Conservation (phyloP, 2,797 vertebrate species). For the Apogon hyalosoma region DNA sequence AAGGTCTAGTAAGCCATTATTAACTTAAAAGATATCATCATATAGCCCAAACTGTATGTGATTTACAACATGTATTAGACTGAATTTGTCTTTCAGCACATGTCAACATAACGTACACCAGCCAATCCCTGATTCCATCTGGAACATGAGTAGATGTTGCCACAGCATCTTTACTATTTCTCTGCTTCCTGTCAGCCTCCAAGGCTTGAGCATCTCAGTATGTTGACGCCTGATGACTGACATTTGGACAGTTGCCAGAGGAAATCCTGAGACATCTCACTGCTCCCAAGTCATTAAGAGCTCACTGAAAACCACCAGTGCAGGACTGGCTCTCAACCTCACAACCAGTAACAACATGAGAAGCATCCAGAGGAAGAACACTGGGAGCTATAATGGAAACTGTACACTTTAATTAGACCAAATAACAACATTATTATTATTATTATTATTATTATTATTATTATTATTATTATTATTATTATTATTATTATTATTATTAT, state of each 20-base stretch:
- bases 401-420: too few species aligned
- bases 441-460: too few species aligned
- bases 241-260: conserved; percentile 48
- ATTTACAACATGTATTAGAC: neutral
- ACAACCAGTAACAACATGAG: conserved; percentile 43
- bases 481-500: neutral
- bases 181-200: conserved; percentile 64
- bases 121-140: neutral
- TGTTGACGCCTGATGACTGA: conserved; percentile 54
- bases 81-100: conserved; percentile 12
- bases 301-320: conserved; percentile 23
- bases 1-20: too few species aligned
- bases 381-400: neutral
- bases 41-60: too few species aligned
- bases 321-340: conserved; percentile 20
- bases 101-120: conserved; percentile 2
- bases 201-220: conserved; percentile 22
- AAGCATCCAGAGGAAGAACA: conserved; percentile 47
- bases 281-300: conserved; percentile 40
- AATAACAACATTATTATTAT: too few species aligned
- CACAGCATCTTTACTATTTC: conserved; percentile 6
- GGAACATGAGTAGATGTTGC: conserved; percentile 10
- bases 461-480: too few species aligned
- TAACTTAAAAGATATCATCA: too few species aligned
- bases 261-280: conserved; percentile 18